These are phyloP conservation scores for Drosophila planitibia DNA, from an alignment of 2,888 invertebrate species.

Conservation along the genomic window DNA sequence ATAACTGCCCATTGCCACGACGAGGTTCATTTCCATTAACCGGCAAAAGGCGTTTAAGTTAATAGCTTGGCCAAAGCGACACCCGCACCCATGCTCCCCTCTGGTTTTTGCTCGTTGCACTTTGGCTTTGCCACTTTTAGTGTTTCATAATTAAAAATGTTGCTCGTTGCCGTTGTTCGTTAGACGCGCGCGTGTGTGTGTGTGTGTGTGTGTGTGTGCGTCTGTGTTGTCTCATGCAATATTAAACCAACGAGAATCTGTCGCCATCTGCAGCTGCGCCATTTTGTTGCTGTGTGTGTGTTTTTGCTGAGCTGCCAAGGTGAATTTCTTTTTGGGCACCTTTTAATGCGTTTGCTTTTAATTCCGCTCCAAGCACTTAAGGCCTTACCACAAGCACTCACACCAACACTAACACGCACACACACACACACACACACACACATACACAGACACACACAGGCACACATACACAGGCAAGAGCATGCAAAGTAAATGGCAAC, in stretches of 20 bases:
- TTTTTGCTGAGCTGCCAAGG: constrained; percentile 59
- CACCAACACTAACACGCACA: constrained; percentile 21
- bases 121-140: constrained; percentile 83
- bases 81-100: constrained; percentile 22
- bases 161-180: constrained; percentile 57
- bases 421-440: background rate
- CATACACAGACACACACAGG: background rate
- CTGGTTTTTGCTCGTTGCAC: constrained; percentile 63
- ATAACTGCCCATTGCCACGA: constrained; percentile 76
- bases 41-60: constrained; percentile 84
- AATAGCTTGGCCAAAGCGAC: constrained; percentile 75
- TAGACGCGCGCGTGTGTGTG: background rate
- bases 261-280: constrained; percentile 74
- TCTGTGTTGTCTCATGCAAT: constrained; percentile 54
- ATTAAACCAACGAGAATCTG: constrained; percentile 57
- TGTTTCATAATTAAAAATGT: constrained; percentile 85
- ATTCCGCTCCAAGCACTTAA: constrained; percentile 75
- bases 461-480: constrained; percentile 11
- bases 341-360: constrained; percentile 80
- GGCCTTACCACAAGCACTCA: constrained; percentile 53
- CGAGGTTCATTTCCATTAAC: constrained; percentile 82
- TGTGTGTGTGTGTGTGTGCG: constrained; percentile 1
- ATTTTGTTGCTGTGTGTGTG: constrained; percentile 51
- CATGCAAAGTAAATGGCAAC: constrained; percentile 71
- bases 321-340: constrained; percentile 79